phyloP scores from a whole-genome alignment of 2,888 invertebrate genomes.

The Cheilosia grossa region DNA sequence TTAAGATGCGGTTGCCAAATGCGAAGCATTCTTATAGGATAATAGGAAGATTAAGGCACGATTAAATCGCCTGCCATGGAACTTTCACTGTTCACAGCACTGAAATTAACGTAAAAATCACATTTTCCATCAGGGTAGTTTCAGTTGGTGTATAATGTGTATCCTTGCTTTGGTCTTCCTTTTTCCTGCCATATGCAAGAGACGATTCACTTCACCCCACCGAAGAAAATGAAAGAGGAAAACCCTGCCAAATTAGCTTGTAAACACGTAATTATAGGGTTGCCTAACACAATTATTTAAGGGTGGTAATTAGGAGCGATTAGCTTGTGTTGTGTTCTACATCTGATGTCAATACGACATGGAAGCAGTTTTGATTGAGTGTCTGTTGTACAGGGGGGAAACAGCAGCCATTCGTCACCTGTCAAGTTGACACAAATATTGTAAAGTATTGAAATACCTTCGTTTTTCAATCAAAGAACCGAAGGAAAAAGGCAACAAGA shows the following conservation, averaged over 20 bases:
- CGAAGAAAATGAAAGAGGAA: slow-evolving; percentile 16
- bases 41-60: slow-evolving; percentile 55
- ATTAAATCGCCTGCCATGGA: slow-evolving; percentile 47
- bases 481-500: slow-evolving; percentile 58
- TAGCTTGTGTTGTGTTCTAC: slow-evolving; percentile 68
- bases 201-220: slow-evolving; percentile 51
- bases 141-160: neutral
- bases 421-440: slow-evolving; percentile 55
- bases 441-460: slow-evolving; percentile 28
- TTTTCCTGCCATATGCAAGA: slow-evolving; percentile 54
- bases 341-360: slow-evolving; percentile 66
- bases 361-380: slow-evolving; percentile 67
- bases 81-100: slow-evolving; percentile 39
- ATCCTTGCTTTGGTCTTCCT: slow-evolving; percentile 1
- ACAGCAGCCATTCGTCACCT: slow-evolving; percentile 62
- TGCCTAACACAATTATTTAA: slow-evolving; percentile 73
- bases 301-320: slow-evolving; percentile 73
- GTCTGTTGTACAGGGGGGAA: slow-evolving; percentile 9
- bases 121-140: slow-evolving; percentile 55
- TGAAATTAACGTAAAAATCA: slow-evolving; percentile 53
- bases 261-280: slow-evolving; percentile 75
- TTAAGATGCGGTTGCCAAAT: slow-evolving; percentile 61
- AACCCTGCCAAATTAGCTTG: slow-evolving; percentile 74
- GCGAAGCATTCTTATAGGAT: slow-evolving; percentile 41
- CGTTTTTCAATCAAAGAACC: slow-evolving; percentile 29